These are phyloP conservation scores for Mythimna impura DNA, from an alignment of 2,888 invertebrate species.

Conservation along the genomic window DNA sequence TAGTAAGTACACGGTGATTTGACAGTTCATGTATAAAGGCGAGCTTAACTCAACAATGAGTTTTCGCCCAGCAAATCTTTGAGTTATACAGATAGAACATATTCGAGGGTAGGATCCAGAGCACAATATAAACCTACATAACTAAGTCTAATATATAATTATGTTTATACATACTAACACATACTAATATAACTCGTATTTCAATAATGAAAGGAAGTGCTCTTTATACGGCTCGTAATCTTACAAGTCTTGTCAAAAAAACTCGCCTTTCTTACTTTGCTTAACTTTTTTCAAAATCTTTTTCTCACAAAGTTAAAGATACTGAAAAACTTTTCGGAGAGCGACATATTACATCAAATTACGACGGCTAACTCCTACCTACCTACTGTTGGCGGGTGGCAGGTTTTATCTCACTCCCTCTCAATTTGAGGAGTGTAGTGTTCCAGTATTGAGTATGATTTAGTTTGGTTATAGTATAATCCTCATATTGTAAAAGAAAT, in stretches of 20 bases:
- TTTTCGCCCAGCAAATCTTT: too few relatives aligned
- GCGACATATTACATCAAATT: neutral
- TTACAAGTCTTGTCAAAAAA: neutral
- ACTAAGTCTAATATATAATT: too few relatives aligned
- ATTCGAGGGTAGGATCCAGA: too few relatives aligned
- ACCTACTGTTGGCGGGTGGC: neutral
- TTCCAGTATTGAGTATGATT: neutral
- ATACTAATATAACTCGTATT: too few relatives aligned
- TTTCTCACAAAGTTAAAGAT: neutral
- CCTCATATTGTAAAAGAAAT: too few relatives aligned
- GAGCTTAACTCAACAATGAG: too few relatives aligned
- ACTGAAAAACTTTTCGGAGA: constrained; percentile 5
- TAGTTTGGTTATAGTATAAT: neutral
- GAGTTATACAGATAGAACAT: too few relatives aligned
- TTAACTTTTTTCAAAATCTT: neutral
- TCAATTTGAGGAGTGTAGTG: neutral
- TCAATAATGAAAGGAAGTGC: too few relatives aligned
- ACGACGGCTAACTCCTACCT: neutral
- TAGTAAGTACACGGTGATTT: too few relatives aligned
- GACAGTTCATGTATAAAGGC: too few relatives aligned
- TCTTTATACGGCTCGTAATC: neutral
- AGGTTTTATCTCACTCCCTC: neutral
- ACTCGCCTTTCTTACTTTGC: neutral
- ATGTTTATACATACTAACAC: too few relatives aligned
- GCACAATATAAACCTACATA: too few relatives aligned